These are phyloP conservation scores for Diploscapter pachys DNA, from an alignment of 1,140 invertebrate species.

Conservation along the genomic window DNA sequence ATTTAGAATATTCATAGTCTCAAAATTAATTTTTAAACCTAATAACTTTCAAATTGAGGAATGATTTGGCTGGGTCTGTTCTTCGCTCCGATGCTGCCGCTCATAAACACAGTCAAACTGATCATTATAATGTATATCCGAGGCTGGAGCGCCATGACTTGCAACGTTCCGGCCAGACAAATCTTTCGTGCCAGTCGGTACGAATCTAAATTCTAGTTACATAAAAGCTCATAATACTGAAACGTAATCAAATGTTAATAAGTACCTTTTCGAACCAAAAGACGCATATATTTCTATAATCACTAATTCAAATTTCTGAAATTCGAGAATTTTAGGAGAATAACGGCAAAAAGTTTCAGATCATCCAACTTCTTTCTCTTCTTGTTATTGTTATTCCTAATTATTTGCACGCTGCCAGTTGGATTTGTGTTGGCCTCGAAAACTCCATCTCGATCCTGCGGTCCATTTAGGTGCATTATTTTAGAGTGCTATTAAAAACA, in stretches of 20 bases:
- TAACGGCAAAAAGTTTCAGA: constrained; percentile 24
- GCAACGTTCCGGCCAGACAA: constrained; percentile 91
- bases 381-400: constrained; percentile 84
- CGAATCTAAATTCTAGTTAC: not conserved
- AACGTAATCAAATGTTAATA: no score
- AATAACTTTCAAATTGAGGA: constrained; percentile 55
- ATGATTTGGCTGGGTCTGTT: constrained; percentile 64
- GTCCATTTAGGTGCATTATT: constrained; percentile 73
- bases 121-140: constrained; percentile 86
- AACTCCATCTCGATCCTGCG: constrained; percentile 87
- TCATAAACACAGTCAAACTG: constrained; percentile 82
- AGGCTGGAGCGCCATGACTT: constrained; percentile 79
- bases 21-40: no score
- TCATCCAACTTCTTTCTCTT: constrained; percentile 94
- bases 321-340: no score
- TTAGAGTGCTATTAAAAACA: not conserved
- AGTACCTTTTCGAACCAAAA: no score
- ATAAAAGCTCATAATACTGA: constrained; percentile 9
- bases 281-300: no score
- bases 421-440: constrained; percentile 88
- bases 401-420: constrained; percentile 87
- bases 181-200: constrained; percentile 73
- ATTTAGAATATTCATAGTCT: no score
- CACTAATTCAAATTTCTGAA: no score
- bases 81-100: constrained; percentile 84